Evolutionary conservation across 2,888 invertebrate genomes (phyloP), one percentile per base, ranked within the genome.

Genomic region (Ochropleura plecta): DNA sequence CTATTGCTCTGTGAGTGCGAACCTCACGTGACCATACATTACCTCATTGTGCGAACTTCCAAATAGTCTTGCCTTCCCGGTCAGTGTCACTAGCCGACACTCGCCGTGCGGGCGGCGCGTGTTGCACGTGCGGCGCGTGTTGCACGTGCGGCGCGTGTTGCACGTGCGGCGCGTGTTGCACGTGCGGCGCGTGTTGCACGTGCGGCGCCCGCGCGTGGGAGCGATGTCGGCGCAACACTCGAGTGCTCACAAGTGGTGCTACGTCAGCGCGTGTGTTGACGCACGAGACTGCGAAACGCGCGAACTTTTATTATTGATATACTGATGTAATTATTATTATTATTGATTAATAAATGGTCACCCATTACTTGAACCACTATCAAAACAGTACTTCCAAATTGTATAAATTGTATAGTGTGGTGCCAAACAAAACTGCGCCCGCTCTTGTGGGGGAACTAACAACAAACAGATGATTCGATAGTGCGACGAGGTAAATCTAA

Each of bases 231-330:
- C 67, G 72, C 42, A 42, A 76, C 78, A 55, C 70, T 70, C 42
- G 5, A 88, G 91, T 92, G 93, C 92, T 92, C 92, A 91, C 91
- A 82, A 82, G 90, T 91, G 94, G 93, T 93, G 94, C 93, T 93
- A 93, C 71, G 68, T 64, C 80, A 81, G 87, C 85, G 82, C 72
- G 68, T 71, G 75, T 77, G 72, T 51, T 59, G 65, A 57, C 65
- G 62, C 62, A 65, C 53, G 64, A 60, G 64, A 63, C 79, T 72
- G 79, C 80, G 81, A 70, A 66, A 73, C 69, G 80, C 83, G 78
- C 72, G 66, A 66, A 72, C 63, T 75, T 79, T 66, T 81, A 68
- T 70, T 75, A 79, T 70, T 65, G 70, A 78, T 75, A 77, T 74
- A 78, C 74, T 79, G 81, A 76, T 81, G 57, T 83, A 63, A 76